These are phyloP conservation scores for Pasiphila rectangulata DNA, from an alignment of 2,888 invertebrate species.

Conservation along the genomic window DNA sequence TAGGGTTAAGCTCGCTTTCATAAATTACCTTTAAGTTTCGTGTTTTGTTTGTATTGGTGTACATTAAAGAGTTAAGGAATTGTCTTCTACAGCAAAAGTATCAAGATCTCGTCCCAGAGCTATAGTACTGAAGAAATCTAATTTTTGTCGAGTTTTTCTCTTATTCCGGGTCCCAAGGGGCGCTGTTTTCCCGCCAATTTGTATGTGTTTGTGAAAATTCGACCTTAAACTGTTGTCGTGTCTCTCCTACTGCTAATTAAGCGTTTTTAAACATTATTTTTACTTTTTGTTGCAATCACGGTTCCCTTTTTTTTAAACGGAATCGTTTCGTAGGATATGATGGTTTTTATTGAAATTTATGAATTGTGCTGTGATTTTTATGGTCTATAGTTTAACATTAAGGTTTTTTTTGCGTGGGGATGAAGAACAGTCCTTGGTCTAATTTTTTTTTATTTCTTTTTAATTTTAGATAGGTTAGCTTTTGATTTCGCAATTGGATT, in stretches of 20 bases:
- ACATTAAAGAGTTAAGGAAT: no score
- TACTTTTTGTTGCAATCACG: constrained; percentile 9
- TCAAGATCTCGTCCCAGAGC: constrained; percentile 45
- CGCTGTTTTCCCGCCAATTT: constrained; percentile 72
- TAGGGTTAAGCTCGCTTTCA: no score
- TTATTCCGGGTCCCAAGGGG: constrained; percentile 57
- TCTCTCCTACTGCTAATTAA: constrained; percentile 47
- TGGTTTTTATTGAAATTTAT: constrained; percentile 4
- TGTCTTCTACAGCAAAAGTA: constrained; percentile 41
- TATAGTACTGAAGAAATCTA: constrained; percentile 64
- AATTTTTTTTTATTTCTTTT: no score
- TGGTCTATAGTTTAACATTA: background rate
- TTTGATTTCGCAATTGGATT: no score
- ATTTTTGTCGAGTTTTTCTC: constrained; percentile 77
- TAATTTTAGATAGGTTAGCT: no score
- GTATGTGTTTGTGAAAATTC: constrained; percentile 73
- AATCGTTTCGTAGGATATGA: background rate
- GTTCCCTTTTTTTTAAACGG: constrained; percentile 9
- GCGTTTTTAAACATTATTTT: constrained; percentile 37
- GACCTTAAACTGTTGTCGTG: constrained; percentile 58
- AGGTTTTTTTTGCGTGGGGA: background rate
- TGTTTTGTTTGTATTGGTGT: no score
- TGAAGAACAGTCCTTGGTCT: no score
- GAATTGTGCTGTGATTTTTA: background rate
- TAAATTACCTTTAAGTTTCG: no score